Base-by-base conservation (phyloP, 2,113 vertebrate genomes). In the Macaca nemestrina region DNA sequence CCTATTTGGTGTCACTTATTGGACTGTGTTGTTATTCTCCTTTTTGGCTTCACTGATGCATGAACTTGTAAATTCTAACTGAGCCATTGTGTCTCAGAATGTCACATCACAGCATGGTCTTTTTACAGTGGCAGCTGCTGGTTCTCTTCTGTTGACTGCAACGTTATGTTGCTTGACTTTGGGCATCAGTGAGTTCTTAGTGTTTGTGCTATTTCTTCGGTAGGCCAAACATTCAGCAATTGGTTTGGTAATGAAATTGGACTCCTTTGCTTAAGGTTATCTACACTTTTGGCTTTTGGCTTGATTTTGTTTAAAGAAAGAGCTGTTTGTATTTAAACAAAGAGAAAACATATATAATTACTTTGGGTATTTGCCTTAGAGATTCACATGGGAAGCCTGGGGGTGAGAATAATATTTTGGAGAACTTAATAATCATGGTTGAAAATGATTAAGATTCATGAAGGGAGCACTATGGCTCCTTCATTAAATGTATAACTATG, bases 251-350 rank as follows among this genome's bases (percentile, higher is more conserved):
- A 90, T 86, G 50, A 88, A 30, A 76, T 59, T 89, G 16, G 59
- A 61, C 22, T 94, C 35, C 25, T 35, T 95, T 75, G 61, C 10
- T 94, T 89, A 94, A 92, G 38, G 57, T 64, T 81, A 16, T 78
- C 57, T 50, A 35, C 92, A 50, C 18, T 78, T 92, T 78, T 76
- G 35, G 86, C 40, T 96, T 94, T 23, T 81, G 78, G 13, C 16
- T 94, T 97, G 38, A 40, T 76, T 94, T 95, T 89, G 45, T 85
- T 92, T 81, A 76, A 57, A 88, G 45, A 93, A 83, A 81, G 8
- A 93, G 18, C 6, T 40, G 35, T 81, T 89, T 94, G 13, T 40
- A 45, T 76, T 91, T 81, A 85, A 57, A 68, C 30, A 72, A 94
- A 91, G 30, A 85, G 30, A 94, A 89, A 92, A n/a, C 18, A 45